Base-by-base conservation (phyloP, 2,888 invertebrate species). In the Acrobasis repandana region DNA sequence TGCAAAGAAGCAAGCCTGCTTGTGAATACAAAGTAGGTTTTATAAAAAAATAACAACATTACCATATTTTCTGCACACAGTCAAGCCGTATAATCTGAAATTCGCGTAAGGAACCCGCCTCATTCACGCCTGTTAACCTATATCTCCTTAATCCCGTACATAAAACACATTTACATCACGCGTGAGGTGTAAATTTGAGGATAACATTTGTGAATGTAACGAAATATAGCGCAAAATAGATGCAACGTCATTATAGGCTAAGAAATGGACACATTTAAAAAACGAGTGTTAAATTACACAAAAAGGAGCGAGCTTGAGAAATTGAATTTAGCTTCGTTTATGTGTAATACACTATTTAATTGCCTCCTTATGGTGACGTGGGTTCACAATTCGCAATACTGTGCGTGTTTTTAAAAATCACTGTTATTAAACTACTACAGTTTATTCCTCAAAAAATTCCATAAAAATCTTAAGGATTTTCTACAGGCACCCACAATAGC, bases 121-220 rank as follows among this genome's bases (percentile, higher is more conserved):
- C 57, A 34, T 57, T 48, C 48, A 48, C 57, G 48, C 48, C 38
- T 43, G 57, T 48, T 57, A 18, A 34, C 47, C 34, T 34, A 57
- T 57, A 57, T 57, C 48, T 48, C 34, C 57, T 57, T 57, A 57
- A 57, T 57, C 48, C 43, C 48, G 20, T 57, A 48, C 57, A 48
- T 57, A 57, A 57, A 54, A 54, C 54, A 54, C 18, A 54, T 54
- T 54, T 54, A 54, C 54, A 54, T 52, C 54, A 54, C 54, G 16
- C 38, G 11, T 14, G 16, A 54, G 54, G 54, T 54, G 54, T 54
- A 54, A 54, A 54, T 54, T 54, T 43, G 14, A 54, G 54, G 54
- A 54, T 54, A 54, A 54, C 54, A 54, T 54, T 54, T 54, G 38
- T 54, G n/a, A 38, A 54, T 54, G 54, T 38, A 54, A 54, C 54